A percentile compares a stretch with the other conserved stretches of the same genome.
Conservation (phyloP, 1,140 invertebrate genomes). For the Artemia franciscana region DNA sequence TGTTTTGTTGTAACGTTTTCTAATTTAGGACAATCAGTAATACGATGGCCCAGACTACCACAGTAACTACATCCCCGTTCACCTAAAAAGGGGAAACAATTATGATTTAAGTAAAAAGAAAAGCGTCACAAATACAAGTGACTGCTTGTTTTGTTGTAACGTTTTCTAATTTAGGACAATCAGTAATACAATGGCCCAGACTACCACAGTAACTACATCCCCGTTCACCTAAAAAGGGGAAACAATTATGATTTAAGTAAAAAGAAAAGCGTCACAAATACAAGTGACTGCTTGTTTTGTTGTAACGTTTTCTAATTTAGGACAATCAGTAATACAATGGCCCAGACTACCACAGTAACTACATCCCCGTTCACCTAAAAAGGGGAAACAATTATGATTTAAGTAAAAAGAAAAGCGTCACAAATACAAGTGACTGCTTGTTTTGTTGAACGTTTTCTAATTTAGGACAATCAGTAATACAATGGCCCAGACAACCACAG, state of each 20-base stretch:
- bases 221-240: slow-evolving; percentile 39
- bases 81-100: no score
- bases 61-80: no score
- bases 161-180: slow-evolving; percentile 95
- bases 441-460: slow-evolving; percentile 90
- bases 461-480: slow-evolving; percentile 98
- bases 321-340: slow-evolving; percentile 96
- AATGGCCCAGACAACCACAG: slow-evolving; percentile 92
- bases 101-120: no score
- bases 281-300: slow-evolving; percentile 72
- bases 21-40: no score
- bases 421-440: slow-evolving; percentile 74
- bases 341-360: slow-evolving; percentile 96
- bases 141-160: slow-evolving; percentile 88
- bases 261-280: slow-evolving; percentile 52
- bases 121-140: no score
- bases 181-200: slow-evolving; percentile 91
- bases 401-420: slow-evolving; percentile 1
- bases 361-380: slow-evolving; percentile 69
- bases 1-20: no score
- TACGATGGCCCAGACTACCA: no score
- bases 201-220: slow-evolving; percentile 98
- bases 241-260: slow-evolving; percentile 6
- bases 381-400: slow-evolving; percentile 10
- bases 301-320: slow-evolving; percentile 89